Conservation (phyloP, 2,888 invertebrate species). For the Schizotus pectinicornis region DNA sequence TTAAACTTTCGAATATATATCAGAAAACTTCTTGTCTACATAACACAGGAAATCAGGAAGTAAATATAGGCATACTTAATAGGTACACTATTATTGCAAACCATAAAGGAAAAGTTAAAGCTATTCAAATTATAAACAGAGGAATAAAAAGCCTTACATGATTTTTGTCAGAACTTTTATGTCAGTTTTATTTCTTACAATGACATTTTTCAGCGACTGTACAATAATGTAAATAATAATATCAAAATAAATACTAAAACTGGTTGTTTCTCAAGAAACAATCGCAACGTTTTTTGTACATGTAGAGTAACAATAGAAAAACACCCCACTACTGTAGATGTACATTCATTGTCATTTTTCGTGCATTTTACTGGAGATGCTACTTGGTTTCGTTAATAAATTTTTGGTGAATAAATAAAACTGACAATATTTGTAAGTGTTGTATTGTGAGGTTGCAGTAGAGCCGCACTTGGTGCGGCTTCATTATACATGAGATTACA, state of each 20-base stretch:
- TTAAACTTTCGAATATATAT: no score
- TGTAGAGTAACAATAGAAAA: no score
- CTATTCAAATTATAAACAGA: neutral
- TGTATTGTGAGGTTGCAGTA: slow-evolving; percentile 55
- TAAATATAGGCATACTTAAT: no score
- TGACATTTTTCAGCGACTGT: slow-evolving; percentile 21
- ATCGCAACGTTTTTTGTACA: no score
- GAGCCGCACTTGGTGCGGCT: slow-evolving; percentile 44
- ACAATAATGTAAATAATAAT: slow-evolving; percentile 13
- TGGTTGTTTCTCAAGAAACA: slow-evolving; percentile 2
- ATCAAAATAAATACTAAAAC: slow-evolving; percentile 13
- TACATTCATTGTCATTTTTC: no score
- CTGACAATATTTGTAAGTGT: slow-evolving; percentile 52
- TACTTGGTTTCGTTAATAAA: no score
- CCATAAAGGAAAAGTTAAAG: no score
- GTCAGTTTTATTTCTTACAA: slow-evolving; percentile 23
- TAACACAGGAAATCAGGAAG: no score
- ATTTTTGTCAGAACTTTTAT: slow-evolving; percentile 19
- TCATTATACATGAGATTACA: slow-evolving; percentile 50
- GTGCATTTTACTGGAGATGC: no score
- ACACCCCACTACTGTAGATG: no score
- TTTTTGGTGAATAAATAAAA: slow-evolving; percentile 36
- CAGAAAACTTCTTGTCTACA: no score
- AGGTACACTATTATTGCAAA: no score
- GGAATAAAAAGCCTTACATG: slow-evolving; percentile 12